Conservation (phyloP, 2,797 vertebrate species). For the Sebastes hopkinsi region DNA sequence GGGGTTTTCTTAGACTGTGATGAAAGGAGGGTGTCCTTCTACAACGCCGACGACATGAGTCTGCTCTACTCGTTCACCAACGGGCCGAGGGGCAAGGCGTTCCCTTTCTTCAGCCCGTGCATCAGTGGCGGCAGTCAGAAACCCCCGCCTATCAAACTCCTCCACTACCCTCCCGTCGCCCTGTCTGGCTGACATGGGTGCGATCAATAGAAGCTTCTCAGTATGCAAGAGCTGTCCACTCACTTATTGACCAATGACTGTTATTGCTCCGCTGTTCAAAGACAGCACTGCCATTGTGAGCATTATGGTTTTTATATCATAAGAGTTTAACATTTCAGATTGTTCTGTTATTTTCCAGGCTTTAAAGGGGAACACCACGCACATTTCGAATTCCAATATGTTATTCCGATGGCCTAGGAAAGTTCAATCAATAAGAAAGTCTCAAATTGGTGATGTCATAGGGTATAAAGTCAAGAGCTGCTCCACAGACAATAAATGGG, state of each 20-base stretch:
- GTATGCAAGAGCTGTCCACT: not conserved
- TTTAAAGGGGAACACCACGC: too few relatives aligned
- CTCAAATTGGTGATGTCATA: too few relatives aligned
- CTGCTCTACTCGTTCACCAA: conserved; percentile 84
- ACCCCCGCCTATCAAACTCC: conserved; percentile 82
- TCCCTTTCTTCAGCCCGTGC: conserved; percentile 91
- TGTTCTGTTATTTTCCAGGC: not conserved
- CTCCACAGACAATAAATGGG: too few relatives aligned
- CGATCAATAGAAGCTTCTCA: conserved; percentile 3
- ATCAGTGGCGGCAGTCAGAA: conserved; percentile 76
- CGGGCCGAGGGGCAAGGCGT: conserved; percentile 76
- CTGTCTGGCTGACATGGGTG: conserved; percentile 38
- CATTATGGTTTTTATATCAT: not conserved
- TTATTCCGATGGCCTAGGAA: too few relatives aligned
- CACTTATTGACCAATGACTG: conserved; percentile 16
- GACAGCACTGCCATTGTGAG: not conserved
- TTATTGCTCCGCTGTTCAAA: not conserved
- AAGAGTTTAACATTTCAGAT: not conserved
- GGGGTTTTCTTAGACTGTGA: conserved; percentile 87
- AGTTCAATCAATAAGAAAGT: too few relatives aligned
- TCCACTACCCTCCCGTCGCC: conserved; percentile 73
- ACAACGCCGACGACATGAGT: conserved; percentile 83
- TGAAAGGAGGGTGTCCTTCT: conserved; percentile 84
- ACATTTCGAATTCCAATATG: too few relatives aligned
- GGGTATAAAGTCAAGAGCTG: too few relatives aligned